Conservation (phyloP, 1,140 invertebrate species). For the Microplitis mediator region DNA sequence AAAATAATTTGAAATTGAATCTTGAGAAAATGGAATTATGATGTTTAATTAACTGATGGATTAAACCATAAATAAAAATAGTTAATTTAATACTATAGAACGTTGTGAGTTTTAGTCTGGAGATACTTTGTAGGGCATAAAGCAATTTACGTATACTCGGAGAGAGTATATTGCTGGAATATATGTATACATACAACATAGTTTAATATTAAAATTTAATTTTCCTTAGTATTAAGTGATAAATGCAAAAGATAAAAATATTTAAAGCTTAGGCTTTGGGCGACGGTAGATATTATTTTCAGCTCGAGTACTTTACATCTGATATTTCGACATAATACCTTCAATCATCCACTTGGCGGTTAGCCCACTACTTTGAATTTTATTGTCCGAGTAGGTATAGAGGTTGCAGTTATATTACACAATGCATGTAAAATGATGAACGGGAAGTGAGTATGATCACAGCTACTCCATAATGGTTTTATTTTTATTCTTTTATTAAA, state of each 20-base stretch:
- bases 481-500: neutral
- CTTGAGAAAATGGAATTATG: too few species aligned
- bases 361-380: neutral
- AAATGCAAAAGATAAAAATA: neutral
- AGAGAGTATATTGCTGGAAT: too few species aligned
- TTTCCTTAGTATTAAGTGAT: too few species aligned
- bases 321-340: slow-evolving; percentile 3
- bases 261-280: neutral
- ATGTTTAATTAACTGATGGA: too few species aligned
- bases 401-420: neutral
- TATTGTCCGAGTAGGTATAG: neutral
- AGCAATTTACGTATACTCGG: too few species aligned
- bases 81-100: too few species aligned
- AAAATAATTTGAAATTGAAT: too few species aligned
- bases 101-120: too few species aligned
- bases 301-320: neutral
- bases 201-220: too few species aligned
- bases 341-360: slow-evolving; percentile 12
- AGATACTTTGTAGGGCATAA: too few species aligned
- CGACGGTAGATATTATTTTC: neutral
- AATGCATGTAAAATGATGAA: neutral
- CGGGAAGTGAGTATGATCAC: neutral
- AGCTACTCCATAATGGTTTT: neutral
- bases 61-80: too few species aligned
- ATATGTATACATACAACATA: too few species aligned